Evolutionary conservation across 2,797 vertebrate species (phyloP).

Genomic region (Gymnothorax reevesii): DNA sequence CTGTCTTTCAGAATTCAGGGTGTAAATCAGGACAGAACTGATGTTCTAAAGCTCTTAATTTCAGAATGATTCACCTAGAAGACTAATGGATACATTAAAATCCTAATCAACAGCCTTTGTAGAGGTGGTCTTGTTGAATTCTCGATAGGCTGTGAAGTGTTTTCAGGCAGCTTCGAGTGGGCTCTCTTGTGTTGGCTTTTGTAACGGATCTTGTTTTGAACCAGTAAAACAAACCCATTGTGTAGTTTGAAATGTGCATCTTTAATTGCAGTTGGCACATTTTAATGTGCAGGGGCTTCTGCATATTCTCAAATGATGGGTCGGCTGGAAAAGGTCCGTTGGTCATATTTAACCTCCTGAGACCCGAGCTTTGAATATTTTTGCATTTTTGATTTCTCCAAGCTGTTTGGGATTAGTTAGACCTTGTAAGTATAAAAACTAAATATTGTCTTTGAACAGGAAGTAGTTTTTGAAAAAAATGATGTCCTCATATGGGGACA

Average conservation of each 20-base stretch:
- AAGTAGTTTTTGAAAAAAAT: no score
- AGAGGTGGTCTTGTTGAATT: conserved; percentile 46
- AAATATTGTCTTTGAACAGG: no score
- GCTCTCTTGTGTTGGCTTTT: not conserved
- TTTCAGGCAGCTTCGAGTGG: not conserved
- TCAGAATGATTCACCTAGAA: not conserved
- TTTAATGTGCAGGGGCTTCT: not conserved
- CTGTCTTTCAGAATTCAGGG: not conserved
- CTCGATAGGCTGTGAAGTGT: not conserved
- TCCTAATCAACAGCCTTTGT: conserved; percentile 56
- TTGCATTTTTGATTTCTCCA: no score
- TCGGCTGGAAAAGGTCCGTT: no score
- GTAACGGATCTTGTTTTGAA: not conserved
- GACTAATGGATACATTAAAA: not conserved
- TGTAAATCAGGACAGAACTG: not conserved
- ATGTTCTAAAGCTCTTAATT: conserved; percentile 5
- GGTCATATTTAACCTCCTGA: no score
- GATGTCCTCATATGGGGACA: no score
- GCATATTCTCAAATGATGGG: not conserved
- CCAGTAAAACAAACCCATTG: not conserved
- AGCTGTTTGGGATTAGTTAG: no score
- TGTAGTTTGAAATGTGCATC: conserved; percentile 33
- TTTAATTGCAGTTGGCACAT: conserved; percentile 57
- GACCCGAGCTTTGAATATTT: no score
- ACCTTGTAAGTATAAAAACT: no score